Base-by-base conservation (phyloP, 2,113 vertebrate species). In the Eptatretus burgeri region DNA sequence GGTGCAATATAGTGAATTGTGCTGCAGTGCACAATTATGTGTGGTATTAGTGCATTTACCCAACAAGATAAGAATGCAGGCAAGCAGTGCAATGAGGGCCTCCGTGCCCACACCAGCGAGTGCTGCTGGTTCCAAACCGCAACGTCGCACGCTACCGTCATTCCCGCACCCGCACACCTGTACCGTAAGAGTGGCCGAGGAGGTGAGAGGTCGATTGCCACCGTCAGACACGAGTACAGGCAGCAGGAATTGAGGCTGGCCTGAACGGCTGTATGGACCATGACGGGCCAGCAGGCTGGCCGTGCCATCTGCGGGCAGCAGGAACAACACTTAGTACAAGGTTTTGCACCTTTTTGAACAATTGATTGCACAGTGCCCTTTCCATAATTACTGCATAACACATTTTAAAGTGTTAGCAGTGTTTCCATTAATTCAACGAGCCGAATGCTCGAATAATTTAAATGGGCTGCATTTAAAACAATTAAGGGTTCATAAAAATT, bases 1-100 rank as follows among this genome's bases (percentile, higher is more conserved):
- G 27, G 27, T 41, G 27, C 27, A 41, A 7, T 41, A 41, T 41
- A 41, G 27, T 41, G 27, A 41, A 3, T 41, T 41, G 27, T 7
- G 3, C 3, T 41, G 27, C 27, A 41, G 27, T 41, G 27, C 7
- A 7, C 27, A 41, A 41, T 41, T 41, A 5, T 41, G 27, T 41
- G 27, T 41, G 27, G 27, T 41, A 41, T 41, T 41, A n/a, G 3
- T 41, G n/a, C 56, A 60, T 20, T n/a, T 20, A 60, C 56, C 56
- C n/a, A 60, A 20, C n/a, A 60, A 20, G 56, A 60, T 60, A 20
- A 60, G 56, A 20, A 60, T 60, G 56, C 56, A 60, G 56, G 56
- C 56, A 12, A 60, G 56, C n/a, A 60, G 56, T n/a, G 56, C 56
- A 20, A 60, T 20, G 56, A 60, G 56, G 56, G 56, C 56, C 56